Percentiles rank a stretch among this genome's conserved stretches.
phyloP scores from a whole-genome alignment of 2,113 vertebrate genomes.

The Mandrillus leucophaeus region DNA sequence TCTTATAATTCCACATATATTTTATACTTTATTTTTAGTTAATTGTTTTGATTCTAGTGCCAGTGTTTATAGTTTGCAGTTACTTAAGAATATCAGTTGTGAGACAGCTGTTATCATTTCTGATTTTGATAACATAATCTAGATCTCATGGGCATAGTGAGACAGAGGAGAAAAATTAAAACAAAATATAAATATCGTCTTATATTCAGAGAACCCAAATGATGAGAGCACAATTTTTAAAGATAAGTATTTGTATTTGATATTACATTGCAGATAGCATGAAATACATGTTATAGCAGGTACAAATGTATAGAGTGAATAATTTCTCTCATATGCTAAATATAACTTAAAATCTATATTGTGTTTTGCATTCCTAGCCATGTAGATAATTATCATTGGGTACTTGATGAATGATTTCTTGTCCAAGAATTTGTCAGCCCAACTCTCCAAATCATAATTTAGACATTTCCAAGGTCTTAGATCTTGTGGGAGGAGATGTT shows the following conservation, averaged over 20 bases:
- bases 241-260: not conserved
- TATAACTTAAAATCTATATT: constrained; percentile 1
- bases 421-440: not conserved
- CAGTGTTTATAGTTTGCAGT: not conserved
- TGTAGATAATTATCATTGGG: not conserved
- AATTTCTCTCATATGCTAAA: not conserved
- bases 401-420: not conserved
- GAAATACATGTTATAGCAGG: not conserved
- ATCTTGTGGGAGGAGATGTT: not conserved
- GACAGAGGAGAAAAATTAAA: not conserved
- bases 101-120: not conserved
- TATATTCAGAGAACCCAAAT: not conserved
- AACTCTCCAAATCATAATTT: not conserved
- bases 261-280: not conserved
- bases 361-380: not conserved
- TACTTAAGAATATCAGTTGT: not conserved
- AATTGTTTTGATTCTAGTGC: not conserved
- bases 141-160: not conserved
- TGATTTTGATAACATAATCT: constrained; percentile 36
- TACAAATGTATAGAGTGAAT: not conserved
- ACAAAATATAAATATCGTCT: not conserved
- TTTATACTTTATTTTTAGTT: constrained; percentile 2
- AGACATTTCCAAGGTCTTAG: not conserved
- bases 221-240: not conserved
- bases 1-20: not conserved